These are phyloP conservation scores for Pomacea maculata DNA, from an alignment of 1,140 invertebrate genomes.

Conservation along the genomic window DNA sequence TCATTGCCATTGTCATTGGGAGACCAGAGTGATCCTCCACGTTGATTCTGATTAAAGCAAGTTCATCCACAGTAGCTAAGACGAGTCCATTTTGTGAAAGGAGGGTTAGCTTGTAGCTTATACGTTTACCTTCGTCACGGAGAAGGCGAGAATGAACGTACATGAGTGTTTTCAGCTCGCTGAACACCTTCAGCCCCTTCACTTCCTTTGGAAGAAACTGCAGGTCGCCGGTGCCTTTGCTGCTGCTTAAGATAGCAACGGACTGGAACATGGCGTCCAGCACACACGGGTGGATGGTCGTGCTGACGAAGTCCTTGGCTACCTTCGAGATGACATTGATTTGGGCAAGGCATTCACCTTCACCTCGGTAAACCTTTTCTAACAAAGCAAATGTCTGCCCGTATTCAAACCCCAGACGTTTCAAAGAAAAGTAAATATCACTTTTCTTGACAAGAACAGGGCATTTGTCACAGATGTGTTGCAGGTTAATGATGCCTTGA, in stretches of 20 bases:
- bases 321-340: slow-evolving; percentile 31
- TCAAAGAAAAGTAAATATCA: slow-evolving; percentile 35
- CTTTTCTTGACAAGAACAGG: slow-evolving; percentile 22
- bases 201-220: too few relatives aligned
- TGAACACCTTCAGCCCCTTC: too few relatives aligned
- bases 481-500: slow-evolving; percentile 7
- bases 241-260: slow-evolving; percentile 5
- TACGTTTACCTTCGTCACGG: too few relatives aligned
- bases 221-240: not conserved
- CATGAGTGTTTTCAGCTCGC: too few relatives aligned
- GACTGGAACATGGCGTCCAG: slow-evolving; percentile 42
- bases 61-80: too few relatives aligned
- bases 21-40: too few relatives aligned
- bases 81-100: too few relatives aligned
- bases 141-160: too few relatives aligned
- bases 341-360: slow-evolving; percentile 36
- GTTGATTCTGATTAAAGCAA: too few relatives aligned
- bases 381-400: slow-evolving; percentile 34
- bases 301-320: slow-evolving; percentile 26
- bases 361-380: slow-evolving; percentile 23
- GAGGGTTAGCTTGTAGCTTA: too few relatives aligned
- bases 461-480: slow-evolving; percentile 33
- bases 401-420: slow-evolving; percentile 38
- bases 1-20: too few relatives aligned
- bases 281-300: slow-evolving; percentile 42